These are phyloP conservation scores for Dicaeum eximium DNA, from an alignment of 2,113 vertebrate species.

Conservation along the genomic window DNA sequence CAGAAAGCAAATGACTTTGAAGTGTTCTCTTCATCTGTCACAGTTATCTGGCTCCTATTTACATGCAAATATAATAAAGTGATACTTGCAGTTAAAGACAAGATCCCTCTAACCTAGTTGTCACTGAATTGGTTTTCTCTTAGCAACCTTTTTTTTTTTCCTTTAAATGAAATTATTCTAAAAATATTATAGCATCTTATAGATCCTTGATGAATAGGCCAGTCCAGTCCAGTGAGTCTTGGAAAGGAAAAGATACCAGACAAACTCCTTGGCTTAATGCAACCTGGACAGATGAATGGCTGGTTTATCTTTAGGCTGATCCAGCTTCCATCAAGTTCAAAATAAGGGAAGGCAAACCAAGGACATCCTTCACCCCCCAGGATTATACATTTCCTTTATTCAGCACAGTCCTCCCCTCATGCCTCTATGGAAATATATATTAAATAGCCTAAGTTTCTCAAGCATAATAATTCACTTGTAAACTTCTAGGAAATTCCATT, in stretches of 20 bases:
- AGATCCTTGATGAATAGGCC: not conserved
- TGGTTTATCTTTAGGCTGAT: not conserved
- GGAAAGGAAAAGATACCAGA: not conserved
- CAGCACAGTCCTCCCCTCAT: not conserved
- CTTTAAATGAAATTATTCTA: not conserved
- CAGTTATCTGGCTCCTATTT: not conserved
- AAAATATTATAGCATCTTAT: not conserved
- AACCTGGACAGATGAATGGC: not conserved
- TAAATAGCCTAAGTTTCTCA: constrained; percentile 19
- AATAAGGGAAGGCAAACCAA: constrained; percentile 3
- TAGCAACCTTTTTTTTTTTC: not conserved
- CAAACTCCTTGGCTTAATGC: not conserved
- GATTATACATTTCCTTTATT: not conserved
- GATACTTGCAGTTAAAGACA: not conserved
- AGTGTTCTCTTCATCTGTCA: not conserved
- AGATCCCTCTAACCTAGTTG: not conserved
- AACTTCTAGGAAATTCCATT: constrained; percentile 48
- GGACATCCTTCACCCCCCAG: not conserved
- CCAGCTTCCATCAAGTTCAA: not conserved
- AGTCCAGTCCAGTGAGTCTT: not conserved
- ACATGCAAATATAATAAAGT: not conserved
- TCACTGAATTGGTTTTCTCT: not conserved
- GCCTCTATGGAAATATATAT: constrained; percentile 27
- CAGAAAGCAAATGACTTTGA: not conserved
- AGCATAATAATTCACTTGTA: constrained; percentile 20